Conservation (phyloP, 2,113 vertebrate genomes). For the Illadopsis cleaveri region DNA sequence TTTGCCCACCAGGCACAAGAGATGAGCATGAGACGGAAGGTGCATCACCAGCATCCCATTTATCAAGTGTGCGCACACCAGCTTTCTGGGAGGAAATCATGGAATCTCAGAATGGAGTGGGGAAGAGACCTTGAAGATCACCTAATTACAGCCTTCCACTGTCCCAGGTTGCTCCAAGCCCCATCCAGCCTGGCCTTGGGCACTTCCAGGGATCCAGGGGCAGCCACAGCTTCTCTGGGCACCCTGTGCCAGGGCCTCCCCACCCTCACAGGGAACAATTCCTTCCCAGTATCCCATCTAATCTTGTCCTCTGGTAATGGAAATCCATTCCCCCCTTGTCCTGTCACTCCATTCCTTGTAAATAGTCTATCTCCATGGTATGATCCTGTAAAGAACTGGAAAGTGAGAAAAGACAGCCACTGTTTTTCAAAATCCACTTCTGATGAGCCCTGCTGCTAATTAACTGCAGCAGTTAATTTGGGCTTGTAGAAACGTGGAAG, state of each 20-base stretch:
- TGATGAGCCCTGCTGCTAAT: neutral
- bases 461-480: neutral
- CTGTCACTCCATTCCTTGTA: neutral
- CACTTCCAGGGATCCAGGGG: neutral
- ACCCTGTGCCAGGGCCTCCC: neutral
- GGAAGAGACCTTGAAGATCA: neutral
- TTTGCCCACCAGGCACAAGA: neutral
- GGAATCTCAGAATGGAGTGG: no score
- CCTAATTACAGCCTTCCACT: neutral
- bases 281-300: neutral
- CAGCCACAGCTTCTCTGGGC: neutral
- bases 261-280: neutral
- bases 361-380: neutral
- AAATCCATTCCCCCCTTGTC: neutral
- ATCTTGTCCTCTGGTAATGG: rapidly evolving
- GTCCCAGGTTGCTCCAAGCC: rapidly evolving
- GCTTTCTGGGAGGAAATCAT: neutral
- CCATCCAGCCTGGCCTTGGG: rapidly evolving
- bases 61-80: neutral
- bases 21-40: neutral
- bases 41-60: neutral
- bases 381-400: neutral
- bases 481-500: neutral
- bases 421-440: neutral
- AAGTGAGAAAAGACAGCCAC: neutral